Conservation (phyloP, 2,797 vertebrate species). For the Acrocephalus scirpaceus region DNA sequence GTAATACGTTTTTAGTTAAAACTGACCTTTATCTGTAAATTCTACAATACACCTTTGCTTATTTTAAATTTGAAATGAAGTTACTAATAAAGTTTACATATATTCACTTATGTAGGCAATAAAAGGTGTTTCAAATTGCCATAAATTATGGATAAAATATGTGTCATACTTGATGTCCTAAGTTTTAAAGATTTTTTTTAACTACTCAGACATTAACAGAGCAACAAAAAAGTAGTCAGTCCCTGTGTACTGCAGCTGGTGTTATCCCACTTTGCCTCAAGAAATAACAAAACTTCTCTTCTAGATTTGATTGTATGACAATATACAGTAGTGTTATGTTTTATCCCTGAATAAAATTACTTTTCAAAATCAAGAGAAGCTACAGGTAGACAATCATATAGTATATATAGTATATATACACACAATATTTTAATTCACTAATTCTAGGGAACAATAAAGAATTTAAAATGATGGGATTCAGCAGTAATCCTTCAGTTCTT, state of each 20-base stretch:
- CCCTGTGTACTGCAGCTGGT: neutral
- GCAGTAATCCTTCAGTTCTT: neutral
- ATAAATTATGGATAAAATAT: conserved; percentile 57
- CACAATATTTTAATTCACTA: neutral
- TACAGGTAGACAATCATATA: neutral
- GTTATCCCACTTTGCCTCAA: neutral
- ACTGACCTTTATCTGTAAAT: conserved; percentile 58
- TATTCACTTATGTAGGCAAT: conserved; percentile 67
- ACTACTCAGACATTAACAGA: neutral
- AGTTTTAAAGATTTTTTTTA: conserved; percentile 18
- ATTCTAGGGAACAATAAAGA: neutral
- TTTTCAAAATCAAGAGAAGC: conserved; percentile 12
- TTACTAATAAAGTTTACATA: conserved; percentile 69
- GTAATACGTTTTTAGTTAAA: conserved; percentile 58
- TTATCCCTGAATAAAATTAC: conserved; percentile 10
- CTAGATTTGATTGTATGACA: neutral
- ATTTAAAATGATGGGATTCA: neutral
- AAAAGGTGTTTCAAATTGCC: conserved; percentile 62
- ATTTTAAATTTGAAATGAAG: conserved; percentile 65
- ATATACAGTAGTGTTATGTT: neutral
- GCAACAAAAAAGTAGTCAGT: neutral
- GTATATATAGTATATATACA: too few relatives aligned
- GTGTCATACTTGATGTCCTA: conserved; percentile 60
- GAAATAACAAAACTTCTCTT: neutral
- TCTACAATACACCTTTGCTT: conserved; percentile 53